These are phyloP conservation scores for Arnoldichthys spilopterus DNA, from an alignment of 2,797 vertebrate genomes.

Conservation along the genomic window DNA sequence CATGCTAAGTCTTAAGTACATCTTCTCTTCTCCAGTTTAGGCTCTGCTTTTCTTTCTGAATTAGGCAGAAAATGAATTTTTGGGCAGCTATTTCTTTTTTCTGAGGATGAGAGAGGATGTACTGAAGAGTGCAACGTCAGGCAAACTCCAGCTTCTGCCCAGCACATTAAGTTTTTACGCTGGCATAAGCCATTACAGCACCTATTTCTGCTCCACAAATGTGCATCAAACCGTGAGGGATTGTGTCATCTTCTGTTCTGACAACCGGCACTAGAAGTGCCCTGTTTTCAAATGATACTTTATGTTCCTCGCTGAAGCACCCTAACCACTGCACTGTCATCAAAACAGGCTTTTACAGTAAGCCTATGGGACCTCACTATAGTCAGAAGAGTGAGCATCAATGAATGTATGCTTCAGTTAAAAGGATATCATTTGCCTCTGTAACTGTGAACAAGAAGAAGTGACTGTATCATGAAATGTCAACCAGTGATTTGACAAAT, in stretches of 20 bases:
- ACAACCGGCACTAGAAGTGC: conserved; percentile 57
- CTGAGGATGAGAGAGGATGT: conserved; percentile 63
- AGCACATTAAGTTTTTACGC: conserved; percentile 71
- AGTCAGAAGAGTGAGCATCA: conserved; percentile 42
- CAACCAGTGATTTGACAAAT: conserved; percentile 56
- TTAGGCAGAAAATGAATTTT: conserved; percentile 57
- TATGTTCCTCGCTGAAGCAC: conserved; percentile 43
- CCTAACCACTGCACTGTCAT: conserved; percentile 68
- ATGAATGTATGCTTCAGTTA: conserved; percentile 26
- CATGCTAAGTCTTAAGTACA: conserved; percentile 45
- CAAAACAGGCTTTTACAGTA: conserved; percentile 65
- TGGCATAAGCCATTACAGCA: conserved; percentile 73
- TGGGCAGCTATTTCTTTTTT: conserved; percentile 46
- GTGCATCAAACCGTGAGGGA: conserved; percentile 67
- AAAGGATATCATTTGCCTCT: conserved; percentile 16
- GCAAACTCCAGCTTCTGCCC: conserved; percentile 70
- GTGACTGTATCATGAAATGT: conserved; percentile 50
- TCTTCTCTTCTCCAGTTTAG: conserved; percentile 30
- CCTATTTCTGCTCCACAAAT: conserved; percentile 62
- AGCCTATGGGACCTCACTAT: conserved; percentile 61
- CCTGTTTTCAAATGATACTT: conserved; percentile 54
- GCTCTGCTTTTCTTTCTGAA: conserved; percentile 41
- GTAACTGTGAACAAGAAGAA: conserved; percentile 59
- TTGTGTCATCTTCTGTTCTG: conserved; percentile 57
- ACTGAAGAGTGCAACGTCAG: conserved; percentile 72